A percentile compares a stretch with the other conserved stretches of the same genome.
These are phyloP conservation scores for Metopia argyrocephala DNA, from an alignment of 2,888 invertebrate species.

Conservation along the genomic window DNA sequence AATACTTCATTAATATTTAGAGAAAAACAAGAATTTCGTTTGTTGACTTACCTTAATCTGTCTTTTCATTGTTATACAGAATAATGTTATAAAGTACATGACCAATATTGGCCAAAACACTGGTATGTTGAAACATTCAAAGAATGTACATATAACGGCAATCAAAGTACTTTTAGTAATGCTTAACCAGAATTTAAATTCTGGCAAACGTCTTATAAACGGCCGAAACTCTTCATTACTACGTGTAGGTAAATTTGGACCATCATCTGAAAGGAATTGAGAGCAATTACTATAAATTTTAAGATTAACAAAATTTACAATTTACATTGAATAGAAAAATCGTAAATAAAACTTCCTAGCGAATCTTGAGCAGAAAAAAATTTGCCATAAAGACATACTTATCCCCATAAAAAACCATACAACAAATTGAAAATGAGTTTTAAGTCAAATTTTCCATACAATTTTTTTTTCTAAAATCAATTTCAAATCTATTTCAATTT, in stretches of 20 bases:
- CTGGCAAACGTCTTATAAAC: constrained; percentile 96
- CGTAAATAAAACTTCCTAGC: too few relatives aligned
- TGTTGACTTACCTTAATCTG: constrained; percentile 92
- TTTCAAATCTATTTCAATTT: too few relatives aligned
- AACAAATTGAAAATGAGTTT: too few relatives aligned
- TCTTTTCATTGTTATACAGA: constrained; percentile 99
- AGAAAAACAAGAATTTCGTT: background rate
- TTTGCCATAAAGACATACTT: too few relatives aligned
- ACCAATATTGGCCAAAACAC: constrained; percentile 99
- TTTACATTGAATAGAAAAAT: too few relatives aligned
- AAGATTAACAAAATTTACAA: too few relatives aligned
- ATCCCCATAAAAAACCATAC: too few relatives aligned
- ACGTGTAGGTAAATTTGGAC: constrained; percentile 96
- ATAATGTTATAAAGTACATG: constrained; percentile 99
- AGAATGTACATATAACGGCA: constrained; percentile 94
- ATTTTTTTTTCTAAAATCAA: too few relatives aligned
- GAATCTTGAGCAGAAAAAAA: too few relatives aligned
- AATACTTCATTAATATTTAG: background rate
- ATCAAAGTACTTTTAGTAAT: constrained; percentile 95
- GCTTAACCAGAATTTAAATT: constrained; percentile 99
- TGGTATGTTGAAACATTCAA: constrained; percentile 98
- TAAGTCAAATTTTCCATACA: too few relatives aligned
- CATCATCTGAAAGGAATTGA: constrained; percentile 78
- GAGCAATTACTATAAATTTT: background rate
- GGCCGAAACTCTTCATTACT: constrained; percentile 99